Evolutionary conservation across 2,888 invertebrate species (phyloP), one percentile per base, ranked within the genome.

Genomic region (Synergus itoensis): DNA sequence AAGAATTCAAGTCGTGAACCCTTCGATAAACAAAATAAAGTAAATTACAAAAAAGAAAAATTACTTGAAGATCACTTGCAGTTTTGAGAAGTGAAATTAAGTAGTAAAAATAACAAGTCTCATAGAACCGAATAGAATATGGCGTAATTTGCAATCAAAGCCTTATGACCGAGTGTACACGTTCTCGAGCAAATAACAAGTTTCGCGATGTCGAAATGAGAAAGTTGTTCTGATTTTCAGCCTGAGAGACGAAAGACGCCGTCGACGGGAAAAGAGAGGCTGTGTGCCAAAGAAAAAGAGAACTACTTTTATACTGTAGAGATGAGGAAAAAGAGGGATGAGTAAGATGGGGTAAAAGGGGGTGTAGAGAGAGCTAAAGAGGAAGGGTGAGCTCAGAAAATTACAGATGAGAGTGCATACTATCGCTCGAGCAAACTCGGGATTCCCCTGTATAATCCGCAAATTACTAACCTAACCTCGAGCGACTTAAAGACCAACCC

Each of bases 401-500:
- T 89, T 89, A 89, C 87, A 89, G 88, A 87, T 83, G 85, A 87
- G 85, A 87, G 83, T 77, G 82, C 81, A 80, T 82, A 81, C 85
- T 83, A 85, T 84, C 81, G 79, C 82, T 80, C 82, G 81, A 83
- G 82, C 79, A 82, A 83, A 84, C 83, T 82, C 80, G 57, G 77
- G 64, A 79, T 75, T 76, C 65, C 67, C 78, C 78, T 77, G 88
- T 87, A 89, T 90, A 90, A 90, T 89, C 87, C 89, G 85, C 88
- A 90, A 90, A 90, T 90, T 90, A 89, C 89, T 88, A 88, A 86
- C 89, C 87, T 85, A 86, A 85, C 86, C 86, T 85, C 80, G 80
- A 86, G 86, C 87, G 86, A 84, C 88, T 89, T 84, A 86, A 88
- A 89, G 89, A 88, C 86, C 88, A 84, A 86, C 84, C 88, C 87